phyloP scores from a whole-genome alignment of 30 jellyfish, hydroid and myxozoan species.

The Phacellophora camtschatica region DNA sequence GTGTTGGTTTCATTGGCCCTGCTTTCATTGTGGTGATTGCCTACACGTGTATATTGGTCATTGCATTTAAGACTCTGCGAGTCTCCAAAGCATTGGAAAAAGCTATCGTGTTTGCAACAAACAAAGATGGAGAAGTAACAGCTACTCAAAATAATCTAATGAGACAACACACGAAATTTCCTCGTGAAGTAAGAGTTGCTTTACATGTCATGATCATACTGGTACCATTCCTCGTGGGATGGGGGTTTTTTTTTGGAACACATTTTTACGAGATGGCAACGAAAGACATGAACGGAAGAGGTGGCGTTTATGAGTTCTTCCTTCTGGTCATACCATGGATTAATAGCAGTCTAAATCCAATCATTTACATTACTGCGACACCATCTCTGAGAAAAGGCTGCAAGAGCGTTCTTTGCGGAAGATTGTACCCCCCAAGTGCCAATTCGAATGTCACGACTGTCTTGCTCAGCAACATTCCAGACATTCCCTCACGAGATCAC shows the following conservation, averaged over 20 bases:
- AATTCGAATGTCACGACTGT: constrained; percentile 19
- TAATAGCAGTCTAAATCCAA: constrained; percentile 77
- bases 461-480: constrained; percentile 11
- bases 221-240: constrained; percentile 77
- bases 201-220: constrained; percentile 58
- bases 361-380: constrained; percentile 60
- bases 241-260: constrained; percentile 86
- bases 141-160: neutral
- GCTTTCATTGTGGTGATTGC: constrained; percentile 34
- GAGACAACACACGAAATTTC: neutral
- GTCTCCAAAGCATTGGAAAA: constrained; percentile 58
- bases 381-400: constrained; percentile 74
- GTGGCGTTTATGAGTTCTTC: constrained; percentile 58
- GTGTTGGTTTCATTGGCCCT: constrained; percentile 59
- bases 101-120: constrained; percentile 31
- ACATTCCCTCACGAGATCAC: no score
- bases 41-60: constrained; percentile 48
- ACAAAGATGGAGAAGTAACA: neutral
- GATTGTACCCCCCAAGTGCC: neutral
- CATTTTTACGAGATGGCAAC: constrained; percentile 69
- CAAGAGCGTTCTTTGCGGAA: constrained; percentile 20
- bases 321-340: constrained; percentile 79
- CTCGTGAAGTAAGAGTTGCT: constrained; percentile 65
- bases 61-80: constrained; percentile 52
- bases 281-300: constrained; percentile 8